Evolutionary conservation across 2,888 invertebrate species (phyloP).

Genomic region (Lithophane semibrunnea): DNA sequence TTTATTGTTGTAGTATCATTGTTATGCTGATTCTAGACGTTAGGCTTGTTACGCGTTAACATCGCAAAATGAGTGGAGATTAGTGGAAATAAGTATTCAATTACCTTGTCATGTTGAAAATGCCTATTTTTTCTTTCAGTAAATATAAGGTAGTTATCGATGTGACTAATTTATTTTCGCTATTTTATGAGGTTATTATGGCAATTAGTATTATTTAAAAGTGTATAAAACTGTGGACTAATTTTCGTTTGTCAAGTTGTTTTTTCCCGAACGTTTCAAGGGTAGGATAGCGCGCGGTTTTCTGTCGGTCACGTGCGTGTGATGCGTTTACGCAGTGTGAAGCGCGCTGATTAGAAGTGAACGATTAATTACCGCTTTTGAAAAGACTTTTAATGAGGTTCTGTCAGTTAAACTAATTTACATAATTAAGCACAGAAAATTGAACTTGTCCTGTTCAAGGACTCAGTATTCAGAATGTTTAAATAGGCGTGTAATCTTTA

Average conservation of each 20-base stretch:
- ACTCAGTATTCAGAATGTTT: neutral
- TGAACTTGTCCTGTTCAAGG: slow-evolving; percentile 10
- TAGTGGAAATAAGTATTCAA: slow-evolving; percentile 83
- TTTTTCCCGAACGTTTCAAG: slow-evolving; percentile 74
- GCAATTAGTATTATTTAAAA: slow-evolving; percentile 59
- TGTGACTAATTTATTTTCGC: slow-evolving; percentile 69
- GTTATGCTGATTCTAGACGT: slow-evolving; percentile 84
- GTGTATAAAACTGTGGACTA: slow-evolving; percentile 42
- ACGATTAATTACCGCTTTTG: slow-evolving; percentile 26
- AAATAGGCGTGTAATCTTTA: neutral
- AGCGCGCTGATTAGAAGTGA: slow-evolving; percentile 40
- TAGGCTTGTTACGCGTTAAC: slow-evolving; percentile 76
- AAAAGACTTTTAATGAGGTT: slow-evolving; percentile 21
- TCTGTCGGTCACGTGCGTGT: slow-evolving; percentile 77
- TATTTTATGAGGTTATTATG: slow-evolving; percentile 55
- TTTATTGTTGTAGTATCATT: slow-evolving; percentile 85
- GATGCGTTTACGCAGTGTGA: slow-evolving; percentile 65
- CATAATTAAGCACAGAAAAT: neutral
- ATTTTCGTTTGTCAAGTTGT: slow-evolving; percentile 46
- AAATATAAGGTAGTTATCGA: slow-evolving; percentile 64
- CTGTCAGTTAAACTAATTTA: slow-evolving; percentile 12
- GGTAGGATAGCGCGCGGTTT: slow-evolving; percentile 72
- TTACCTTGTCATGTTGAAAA: slow-evolving; percentile 77
- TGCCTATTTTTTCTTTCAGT: slow-evolving; percentile 72
- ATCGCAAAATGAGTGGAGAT: slow-evolving; percentile 80